phyloP scores from a whole-genome alignment of 2,888 invertebrate species.

The Tachina grossa region DNA sequence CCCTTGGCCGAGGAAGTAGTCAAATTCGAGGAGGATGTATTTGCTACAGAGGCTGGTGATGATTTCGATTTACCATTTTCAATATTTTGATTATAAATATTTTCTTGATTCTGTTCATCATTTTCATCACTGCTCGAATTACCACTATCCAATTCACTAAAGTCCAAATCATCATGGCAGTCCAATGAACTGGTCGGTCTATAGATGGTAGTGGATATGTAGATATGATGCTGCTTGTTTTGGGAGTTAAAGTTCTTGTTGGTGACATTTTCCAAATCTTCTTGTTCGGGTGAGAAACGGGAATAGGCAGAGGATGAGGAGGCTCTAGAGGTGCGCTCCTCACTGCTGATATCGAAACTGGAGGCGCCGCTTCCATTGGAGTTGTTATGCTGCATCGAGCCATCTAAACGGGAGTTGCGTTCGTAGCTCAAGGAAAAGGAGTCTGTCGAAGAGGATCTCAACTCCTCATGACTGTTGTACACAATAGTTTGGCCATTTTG shows the following conservation, averaged over 20 bases:
- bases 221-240: constrained; percentile 58
- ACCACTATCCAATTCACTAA: constrained; percentile 65
- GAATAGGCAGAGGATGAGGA: constrained; percentile 75
- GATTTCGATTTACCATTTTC: constrained; percentile 54
- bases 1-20: constrained; percentile 72
- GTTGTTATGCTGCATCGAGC: constrained; percentile 33
- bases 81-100: constrained; percentile 55
- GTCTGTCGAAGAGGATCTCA: constrained; percentile 82
- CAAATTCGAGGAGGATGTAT: constrained; percentile 55
- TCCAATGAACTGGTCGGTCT: constrained; percentile 71
- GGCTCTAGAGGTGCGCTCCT: constrained; percentile 68
- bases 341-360: constrained; percentile 82
- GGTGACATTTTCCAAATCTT: constrained; percentile 40
- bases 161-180: constrained; percentile 73
- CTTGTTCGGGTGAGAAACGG: constrained; percentile 75
- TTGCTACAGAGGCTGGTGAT: constrained; percentile 51
- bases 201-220: constrained; percentile 60
- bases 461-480: constrained; percentile 83
- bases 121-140: constrained; percentile 73
- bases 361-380: constrained; percentile 74
- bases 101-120: constrained; percentile 62
- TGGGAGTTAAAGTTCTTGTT: not conserved
- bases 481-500: constrained; percentile 71
- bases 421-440: constrained; percentile 80
- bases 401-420: constrained; percentile 76